Evolutionary conservation across 2,888 invertebrate genomes (phyloP), one percentile per base, ranked within the genome.

Genomic region (Eubasilissa splendida): DNA sequence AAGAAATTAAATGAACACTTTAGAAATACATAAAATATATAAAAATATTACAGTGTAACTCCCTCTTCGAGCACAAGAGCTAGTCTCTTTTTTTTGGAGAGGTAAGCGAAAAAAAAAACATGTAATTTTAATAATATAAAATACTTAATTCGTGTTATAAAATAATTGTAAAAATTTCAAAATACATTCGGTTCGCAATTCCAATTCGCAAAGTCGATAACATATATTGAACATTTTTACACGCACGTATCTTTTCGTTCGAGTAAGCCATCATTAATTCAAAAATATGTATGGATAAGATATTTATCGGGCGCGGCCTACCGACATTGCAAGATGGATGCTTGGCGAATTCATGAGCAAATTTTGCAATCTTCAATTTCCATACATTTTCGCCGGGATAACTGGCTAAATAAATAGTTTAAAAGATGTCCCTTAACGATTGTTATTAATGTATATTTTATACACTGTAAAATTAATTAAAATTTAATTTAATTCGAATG

Each of bases 291-390:
- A 63, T 31, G 63, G 33, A 31, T 12, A 12, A 63, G 63, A 33
- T 63, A 63, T 63, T 63, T 63, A 63, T 63, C 63, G 31, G 68
- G 42, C 50, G 11, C 11, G 68, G 50, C 14, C n/a, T 11, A 10
- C 68, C 50, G 68, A 68, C 68, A 50, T 50, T 14, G 52, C 50
- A 68, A 68, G 68, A 68, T 68, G 68, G 68, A 68, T 68, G 68
- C 68, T 52, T 3, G n/a, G 14, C 12, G 14, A 68, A 68, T 68
- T 68, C 68, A 68, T 68, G 50, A 68, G 42, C 42, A 4, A 68
- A 50, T 14, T 50, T 50, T 50, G 52, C 50, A 68, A 68, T 68
- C 52, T 68, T 68, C 68, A 68, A 68, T 68, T 68, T 68, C 52
- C 68, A 68, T 68, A 68, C 50, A 68, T 68, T 68, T 66, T 68